Conservation (phyloP, 37 sponge, comb jelly and placozoan genomes). For the Cliona cf. orientalis region DNA sequence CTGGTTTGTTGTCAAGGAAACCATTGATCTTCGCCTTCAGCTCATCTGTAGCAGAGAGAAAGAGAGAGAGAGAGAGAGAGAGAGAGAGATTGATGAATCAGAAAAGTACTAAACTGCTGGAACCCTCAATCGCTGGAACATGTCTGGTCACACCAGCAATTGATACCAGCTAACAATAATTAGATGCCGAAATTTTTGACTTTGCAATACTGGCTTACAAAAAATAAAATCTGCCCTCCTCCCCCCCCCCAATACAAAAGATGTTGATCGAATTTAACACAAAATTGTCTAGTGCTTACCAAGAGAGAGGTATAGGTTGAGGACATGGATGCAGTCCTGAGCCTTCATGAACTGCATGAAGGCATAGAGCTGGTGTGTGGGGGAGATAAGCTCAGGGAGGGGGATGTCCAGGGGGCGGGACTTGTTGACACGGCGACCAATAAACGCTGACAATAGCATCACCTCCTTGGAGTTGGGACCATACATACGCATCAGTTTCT, state of each 20-base stretch:
- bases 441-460: conserved; percentile 16
- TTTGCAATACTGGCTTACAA: too few species aligned
- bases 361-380: conserved; percentile 39
- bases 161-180: too few species aligned
- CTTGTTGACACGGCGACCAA: neutral
- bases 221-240: too few species aligned
- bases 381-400: conserved; percentile 5
- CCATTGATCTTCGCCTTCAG: conserved; percentile 5
- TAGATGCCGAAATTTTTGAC: too few species aligned
- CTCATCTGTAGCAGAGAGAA: conserved; percentile 18
- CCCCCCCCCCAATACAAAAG: too few species aligned
- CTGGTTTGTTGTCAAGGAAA: neutral
- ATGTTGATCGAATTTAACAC: too few species aligned
- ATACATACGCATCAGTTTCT: conserved; percentile 14
- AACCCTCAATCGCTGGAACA: neutral
- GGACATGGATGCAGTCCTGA: conserved; percentile 28
- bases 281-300: conserved; percentile 22
- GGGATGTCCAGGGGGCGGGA: conserved; percentile 14
- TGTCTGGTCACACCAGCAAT: too few species aligned
- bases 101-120: neutral
- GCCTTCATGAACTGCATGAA: conserved; percentile 76
- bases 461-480: conserved; percentile 34
- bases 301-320: conserved; percentile 43
- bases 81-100: neutral
- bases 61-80: neutral